Percentiles rank a stretch among this genome's conserved stretches.
Conservation (phyloP, 2,113 vertebrate species). For the Lepidothrix coronata region DNA sequence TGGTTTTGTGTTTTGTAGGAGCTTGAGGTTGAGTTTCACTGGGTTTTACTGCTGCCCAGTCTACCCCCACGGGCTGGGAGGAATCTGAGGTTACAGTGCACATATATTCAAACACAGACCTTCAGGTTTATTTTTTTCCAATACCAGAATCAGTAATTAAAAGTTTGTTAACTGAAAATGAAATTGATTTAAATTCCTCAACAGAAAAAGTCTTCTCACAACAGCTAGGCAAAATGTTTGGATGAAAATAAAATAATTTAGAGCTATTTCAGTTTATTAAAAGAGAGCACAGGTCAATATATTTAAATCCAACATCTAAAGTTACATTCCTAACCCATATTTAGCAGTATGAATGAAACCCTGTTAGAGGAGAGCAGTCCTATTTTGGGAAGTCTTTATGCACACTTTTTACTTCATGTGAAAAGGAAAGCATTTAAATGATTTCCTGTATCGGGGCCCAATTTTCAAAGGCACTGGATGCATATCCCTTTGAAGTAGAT, state of each 20-base stretch:
- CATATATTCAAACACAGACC: background rate
- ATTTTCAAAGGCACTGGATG: background rate
- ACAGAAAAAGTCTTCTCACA: background rate
- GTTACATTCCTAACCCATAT: conserved; percentile 57
- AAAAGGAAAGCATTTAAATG: conserved; percentile 45
- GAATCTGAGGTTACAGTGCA: background rate
- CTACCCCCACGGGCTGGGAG: background rate
- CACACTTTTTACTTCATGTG: conserved; percentile 28
- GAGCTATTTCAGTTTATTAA: background rate
- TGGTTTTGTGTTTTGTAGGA: background rate
- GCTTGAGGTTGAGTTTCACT: background rate
- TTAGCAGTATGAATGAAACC: conserved; percentile 52
- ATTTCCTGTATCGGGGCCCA: conserved; percentile 41
- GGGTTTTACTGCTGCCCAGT: background rate
- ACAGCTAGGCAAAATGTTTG: background rate
- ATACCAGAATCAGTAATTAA: background rate
- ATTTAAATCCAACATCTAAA: background rate
- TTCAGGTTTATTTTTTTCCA: background rate
- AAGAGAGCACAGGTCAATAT: background rate
- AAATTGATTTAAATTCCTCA: background rate
- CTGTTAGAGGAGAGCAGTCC: conserved; percentile 20
- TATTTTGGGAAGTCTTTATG: conserved; percentile 43
- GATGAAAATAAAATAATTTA: background rate
- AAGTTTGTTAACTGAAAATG: background rate
- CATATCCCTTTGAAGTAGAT: conserved; percentile 16